phyloP scores from a whole-genome alignment of 2,113 vertebrate genomes.

The Apaloderma vittatum region DNA sequence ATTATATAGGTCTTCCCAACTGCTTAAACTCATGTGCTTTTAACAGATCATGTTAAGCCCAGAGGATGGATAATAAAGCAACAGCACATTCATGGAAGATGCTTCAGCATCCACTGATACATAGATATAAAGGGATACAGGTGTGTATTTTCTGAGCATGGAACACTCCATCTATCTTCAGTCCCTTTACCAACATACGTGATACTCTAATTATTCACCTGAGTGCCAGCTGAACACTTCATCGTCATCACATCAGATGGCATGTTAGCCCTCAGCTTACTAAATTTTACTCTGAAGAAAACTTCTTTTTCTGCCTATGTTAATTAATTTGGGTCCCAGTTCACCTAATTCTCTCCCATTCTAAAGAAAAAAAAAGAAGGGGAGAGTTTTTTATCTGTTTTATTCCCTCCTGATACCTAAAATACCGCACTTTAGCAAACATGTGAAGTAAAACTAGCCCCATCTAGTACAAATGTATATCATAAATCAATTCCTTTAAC shows the following conservation, averaged over 20 bases:
- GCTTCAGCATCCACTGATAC: not conserved
- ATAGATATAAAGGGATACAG: fast-evolving
- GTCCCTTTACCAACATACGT: fast-evolving
- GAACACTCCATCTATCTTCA: not conserved
- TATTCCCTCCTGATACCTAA: not conserved
- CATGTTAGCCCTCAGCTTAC: not conserved
- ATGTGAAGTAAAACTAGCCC: not conserved
- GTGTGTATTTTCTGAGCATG: not conserved
- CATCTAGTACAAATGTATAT: not conserved
- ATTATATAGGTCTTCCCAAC: not conserved
- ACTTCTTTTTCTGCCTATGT: not conserved
- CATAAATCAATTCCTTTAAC: not conserved
- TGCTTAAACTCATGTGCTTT: not conserved
- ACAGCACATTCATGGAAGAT: not conserved
- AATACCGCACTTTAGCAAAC: not conserved
- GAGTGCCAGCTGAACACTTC: not conserved
- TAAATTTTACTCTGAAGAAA: not conserved
- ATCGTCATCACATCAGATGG: not conserved
- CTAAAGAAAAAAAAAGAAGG: too few relatives aligned
- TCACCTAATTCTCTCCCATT: not conserved
- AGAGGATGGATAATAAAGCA: not conserved
- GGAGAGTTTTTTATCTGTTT: not conserved
- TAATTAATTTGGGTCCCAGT: not conserved
- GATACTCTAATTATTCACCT: not conserved
- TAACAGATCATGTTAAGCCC: not conserved